Conservation (phyloP, 2,797 vertebrate species). For the Fringilla coelebs region DNA sequence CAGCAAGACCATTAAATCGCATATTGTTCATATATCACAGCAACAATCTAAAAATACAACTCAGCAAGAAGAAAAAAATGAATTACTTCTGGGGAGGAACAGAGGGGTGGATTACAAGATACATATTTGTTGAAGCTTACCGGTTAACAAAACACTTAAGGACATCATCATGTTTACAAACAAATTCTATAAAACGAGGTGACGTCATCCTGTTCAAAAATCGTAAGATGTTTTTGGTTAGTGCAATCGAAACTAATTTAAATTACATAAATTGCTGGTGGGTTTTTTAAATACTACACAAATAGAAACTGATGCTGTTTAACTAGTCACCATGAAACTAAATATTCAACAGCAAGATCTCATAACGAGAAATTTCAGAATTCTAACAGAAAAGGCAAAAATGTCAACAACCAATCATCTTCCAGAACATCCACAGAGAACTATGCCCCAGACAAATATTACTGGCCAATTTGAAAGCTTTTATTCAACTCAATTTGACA, state of each 20-base stretch:
- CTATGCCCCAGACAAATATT: background rate
- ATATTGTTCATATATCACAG: background rate
- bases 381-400: background rate
- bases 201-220: constrained; percentile 90
- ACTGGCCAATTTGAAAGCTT: background rate
- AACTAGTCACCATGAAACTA: background rate
- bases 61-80: background rate
- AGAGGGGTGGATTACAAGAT: background rate
- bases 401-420: background rate
- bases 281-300: background rate
- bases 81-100: background rate
- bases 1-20: background rate
- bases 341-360: background rate
- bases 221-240: background rate
- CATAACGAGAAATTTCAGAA: background rate
- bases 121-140: constrained; percentile 68
- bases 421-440: background rate
- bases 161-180: constrained; percentile 96
- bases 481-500: background rate
- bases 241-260: background rate
- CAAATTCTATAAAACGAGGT: constrained; percentile 96
- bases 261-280: background rate
- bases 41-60: background rate
- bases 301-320: background rate
- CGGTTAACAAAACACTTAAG: constrained; percentile 98